Base-by-base conservation (phyloP, 2,797 vertebrate species). In the Dipus sagitta region DNA sequence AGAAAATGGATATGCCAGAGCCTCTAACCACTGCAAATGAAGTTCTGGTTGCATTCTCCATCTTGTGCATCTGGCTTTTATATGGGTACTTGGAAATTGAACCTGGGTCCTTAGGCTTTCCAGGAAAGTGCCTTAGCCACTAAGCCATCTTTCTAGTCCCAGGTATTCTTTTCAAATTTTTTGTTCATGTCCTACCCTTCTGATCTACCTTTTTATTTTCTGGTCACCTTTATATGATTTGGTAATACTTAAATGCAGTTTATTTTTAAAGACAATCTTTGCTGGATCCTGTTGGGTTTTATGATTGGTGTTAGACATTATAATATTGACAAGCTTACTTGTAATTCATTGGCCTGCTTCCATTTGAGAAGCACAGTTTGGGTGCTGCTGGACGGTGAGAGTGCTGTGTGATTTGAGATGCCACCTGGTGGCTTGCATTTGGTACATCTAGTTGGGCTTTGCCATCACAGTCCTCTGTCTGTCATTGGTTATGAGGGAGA, bases 401-500 rank as follows among this genome's bases (percentile, higher is more conserved):
- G 10, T 74, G 76, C 52, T 75, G 0, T 34, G 24, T 95, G 86
- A 68, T 93, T 93, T 96, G 83, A 97, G 97, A 96, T 97, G 96
- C 89, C 96, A 96, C 88, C 95, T 97, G 96, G 87, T 97, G 95
- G 92, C 84, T 14, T 65, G 20, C 1, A 0, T 81, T 94, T 83
- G 64, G 67, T 93, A 95, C 38, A n/a, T 93, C 76, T 75, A 80
- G 42, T 6, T 83, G 94, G 78, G 17, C 86, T 96, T 86, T 24
- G 8, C 15, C 60, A 11, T 86, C 65, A 30, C 23, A 58, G 14
- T 18, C 17, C 0, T 64, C 0, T 11, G 10, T 77, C 90, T 24
- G 83, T 76, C 58, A 60, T 20, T 42, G 58, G 3, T 60, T 4
- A 52, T 28, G 65, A 62, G 77, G 68, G 54, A 90, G 47, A 24